These are phyloP conservation scores for Acestrorhynchus altus DNA, from an alignment of 2,797 vertebrate genomes.

Conservation along the genomic window DNA sequence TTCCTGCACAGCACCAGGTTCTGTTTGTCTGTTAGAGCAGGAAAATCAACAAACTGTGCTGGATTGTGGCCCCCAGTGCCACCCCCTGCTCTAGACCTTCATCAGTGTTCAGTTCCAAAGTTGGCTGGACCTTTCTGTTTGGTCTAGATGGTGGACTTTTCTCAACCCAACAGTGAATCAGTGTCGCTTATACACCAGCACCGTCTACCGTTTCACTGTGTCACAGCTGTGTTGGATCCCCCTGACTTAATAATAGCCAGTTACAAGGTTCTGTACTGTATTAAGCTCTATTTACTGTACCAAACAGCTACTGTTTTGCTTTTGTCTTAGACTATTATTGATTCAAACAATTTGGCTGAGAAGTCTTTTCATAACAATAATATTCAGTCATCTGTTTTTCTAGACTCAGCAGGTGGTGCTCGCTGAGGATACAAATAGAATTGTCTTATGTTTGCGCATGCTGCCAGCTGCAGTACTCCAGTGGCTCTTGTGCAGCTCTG, in stretches of 20 bases:
- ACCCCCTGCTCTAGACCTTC: too few species aligned
- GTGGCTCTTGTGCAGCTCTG: constrained; percentile 36
- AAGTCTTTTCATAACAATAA: constrained; percentile 52
- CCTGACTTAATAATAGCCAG: not conserved
- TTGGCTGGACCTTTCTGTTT: too few species aligned
- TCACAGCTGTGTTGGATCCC: not conserved
- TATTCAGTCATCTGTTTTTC: constrained; percentile 55
- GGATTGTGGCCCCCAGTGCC: too few species aligned
- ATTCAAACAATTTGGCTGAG: constrained; percentile 52
- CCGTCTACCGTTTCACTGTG: too few species aligned
- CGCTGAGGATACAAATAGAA: constrained; percentile 54
- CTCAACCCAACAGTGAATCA: too few species aligned
- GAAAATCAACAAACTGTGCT: too few species aligned
- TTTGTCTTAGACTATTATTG: constrained; percentile 39
- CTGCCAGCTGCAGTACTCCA: constrained; percentile 36
- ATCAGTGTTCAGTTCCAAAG: too few species aligned
- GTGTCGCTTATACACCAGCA: too few species aligned
- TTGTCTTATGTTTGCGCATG: constrained; percentile 42
- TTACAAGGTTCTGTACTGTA: constrained; percentile 18
- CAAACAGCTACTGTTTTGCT: constrained; percentile 33
- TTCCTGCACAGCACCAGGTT: too few species aligned
- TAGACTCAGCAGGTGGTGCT: constrained; percentile 59
- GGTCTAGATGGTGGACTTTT: too few species aligned
- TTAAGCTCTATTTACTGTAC: constrained; percentile 27
- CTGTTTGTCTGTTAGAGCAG: too few species aligned